Percentiles rank a stretch among this genome's conserved stretches.
These are phyloP conservation scores for Nephrotoma appendiculata DNA, from an alignment of 2,888 invertebrate species.

Conservation along the genomic window DNA sequence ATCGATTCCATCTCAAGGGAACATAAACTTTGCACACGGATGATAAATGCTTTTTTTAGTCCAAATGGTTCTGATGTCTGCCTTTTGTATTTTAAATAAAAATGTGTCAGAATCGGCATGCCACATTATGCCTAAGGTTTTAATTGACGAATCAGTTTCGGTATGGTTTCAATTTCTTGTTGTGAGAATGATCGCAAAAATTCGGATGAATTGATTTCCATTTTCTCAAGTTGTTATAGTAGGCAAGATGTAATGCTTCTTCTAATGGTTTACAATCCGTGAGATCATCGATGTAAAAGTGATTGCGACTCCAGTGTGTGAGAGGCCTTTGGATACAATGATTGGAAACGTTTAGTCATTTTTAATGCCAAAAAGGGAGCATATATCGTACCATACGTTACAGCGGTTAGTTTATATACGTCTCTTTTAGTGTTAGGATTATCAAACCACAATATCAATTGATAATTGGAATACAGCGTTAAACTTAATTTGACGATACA, in stretches of 20 bases:
- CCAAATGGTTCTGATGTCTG: not conserved
- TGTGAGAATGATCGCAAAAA: not conserved
- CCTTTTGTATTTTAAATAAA: too few relatives aligned
- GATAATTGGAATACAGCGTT: not conserved
- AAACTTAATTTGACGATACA: not conserved
- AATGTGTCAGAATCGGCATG: not conserved
- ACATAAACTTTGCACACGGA: too few relatives aligned
- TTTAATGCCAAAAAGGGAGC: constrained; percentile 7
- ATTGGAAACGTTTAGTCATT: not conserved
- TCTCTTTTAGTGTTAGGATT: not conserved
- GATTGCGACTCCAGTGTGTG: not conserved
- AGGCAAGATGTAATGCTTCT: not conserved
- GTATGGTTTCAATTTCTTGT: not conserved
- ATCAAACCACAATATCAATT: constrained; percentile 1
- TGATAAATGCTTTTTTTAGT: too few relatives aligned
- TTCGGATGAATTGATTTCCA: not conserved
- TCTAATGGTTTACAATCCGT: not conserved
- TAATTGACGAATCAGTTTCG: not conserved
- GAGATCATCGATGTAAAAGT: not conserved
- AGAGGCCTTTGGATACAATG: not conserved
- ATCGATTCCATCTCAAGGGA: too few relatives aligned
- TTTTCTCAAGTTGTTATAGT: not conserved
- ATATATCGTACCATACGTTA: constrained; percentile 6
- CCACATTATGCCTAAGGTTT: not conserved
- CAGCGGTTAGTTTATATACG: not conserved